phyloP scores from a whole-genome alignment of 92 coral and sea anemone species.

The Pocillopora meandrina region DNA sequence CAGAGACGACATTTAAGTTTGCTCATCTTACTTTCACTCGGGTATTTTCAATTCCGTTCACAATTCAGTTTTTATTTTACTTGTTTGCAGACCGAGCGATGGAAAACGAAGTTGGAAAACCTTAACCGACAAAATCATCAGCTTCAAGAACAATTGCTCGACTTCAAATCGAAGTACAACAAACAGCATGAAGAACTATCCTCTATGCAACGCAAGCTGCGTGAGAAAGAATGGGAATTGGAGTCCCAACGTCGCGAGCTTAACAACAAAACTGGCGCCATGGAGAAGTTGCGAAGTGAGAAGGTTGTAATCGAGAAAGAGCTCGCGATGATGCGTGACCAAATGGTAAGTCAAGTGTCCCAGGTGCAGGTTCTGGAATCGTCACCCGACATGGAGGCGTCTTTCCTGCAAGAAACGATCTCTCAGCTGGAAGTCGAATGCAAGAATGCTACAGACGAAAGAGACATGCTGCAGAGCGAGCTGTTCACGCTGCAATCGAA shows the following conservation, averaged over 20 bases:
- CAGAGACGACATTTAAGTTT: not conserved
- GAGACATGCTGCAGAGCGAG: conserved; percentile 75
- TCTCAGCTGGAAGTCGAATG: conserved; percentile 72
- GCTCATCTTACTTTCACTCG: not conserved
- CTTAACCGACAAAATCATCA: conserved; percentile 82
- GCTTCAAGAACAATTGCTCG: conserved; percentile 87
- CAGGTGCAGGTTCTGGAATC: conserved; percentile 85
- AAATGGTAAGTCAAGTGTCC: conserved; percentile 72
- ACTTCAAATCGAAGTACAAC: conserved; percentile 77
- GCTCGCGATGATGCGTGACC: conserved; percentile 79
- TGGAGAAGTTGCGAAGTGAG: conserved; percentile 81
- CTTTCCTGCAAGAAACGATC: conserved; percentile 66
- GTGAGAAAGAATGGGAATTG: conserved; percentile 87
- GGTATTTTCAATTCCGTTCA: not conserved
- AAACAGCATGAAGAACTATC: conserved; percentile 78
- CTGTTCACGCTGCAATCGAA: conserved; percentile 58
- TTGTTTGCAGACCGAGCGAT: conserved; percentile 36
- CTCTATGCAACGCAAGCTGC: conserved; percentile 76
- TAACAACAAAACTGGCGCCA: conserved; percentile 53
- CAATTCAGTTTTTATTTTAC: not conserved
- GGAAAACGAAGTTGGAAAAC: conserved; percentile 63
- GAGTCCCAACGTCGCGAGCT: conserved; percentile 92
- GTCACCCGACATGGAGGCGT: conserved; percentile 77
- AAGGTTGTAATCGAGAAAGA: conserved; percentile 87
- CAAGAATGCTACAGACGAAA: conserved; percentile 66